These are phyloP conservation scores for Plectus sambesii DNA, from an alignment of 1,140 invertebrate species.

Conservation along the genomic window DNA sequence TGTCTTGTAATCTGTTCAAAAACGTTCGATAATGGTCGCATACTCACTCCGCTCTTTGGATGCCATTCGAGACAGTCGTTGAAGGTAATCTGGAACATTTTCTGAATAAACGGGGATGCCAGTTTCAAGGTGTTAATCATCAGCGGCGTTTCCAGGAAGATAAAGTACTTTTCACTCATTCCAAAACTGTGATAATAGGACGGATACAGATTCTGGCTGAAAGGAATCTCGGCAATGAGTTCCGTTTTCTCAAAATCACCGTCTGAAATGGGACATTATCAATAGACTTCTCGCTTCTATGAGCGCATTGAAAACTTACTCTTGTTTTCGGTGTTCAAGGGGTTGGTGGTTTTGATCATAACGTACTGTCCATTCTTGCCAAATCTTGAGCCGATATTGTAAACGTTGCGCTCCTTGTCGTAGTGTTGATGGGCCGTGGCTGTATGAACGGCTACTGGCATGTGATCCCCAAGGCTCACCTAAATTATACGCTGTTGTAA, in stretches of 20 bases:
- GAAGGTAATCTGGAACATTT: too few relatives aligned
- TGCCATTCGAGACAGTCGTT: too few relatives aligned
- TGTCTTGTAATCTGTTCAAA: too few relatives aligned
- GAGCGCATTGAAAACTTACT: too few relatives aligned
- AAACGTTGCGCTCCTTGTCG: conserved; percentile 62
- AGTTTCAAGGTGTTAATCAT: too few relatives aligned
- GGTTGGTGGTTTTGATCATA: conserved; percentile 16
- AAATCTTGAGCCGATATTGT: conserved; percentile 62
- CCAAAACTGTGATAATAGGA: conserved; percentile 54
- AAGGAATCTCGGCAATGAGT: conserved; percentile 44
- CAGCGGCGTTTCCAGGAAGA: too few relatives aligned
- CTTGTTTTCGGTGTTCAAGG: too few relatives aligned
- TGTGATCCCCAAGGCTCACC: conserved; percentile 56
- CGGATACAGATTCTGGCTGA: conserved; percentile 45
- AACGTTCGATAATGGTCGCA: too few relatives aligned
- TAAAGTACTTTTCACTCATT: conserved; percentile 52
- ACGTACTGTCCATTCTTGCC: conserved; percentile 18
- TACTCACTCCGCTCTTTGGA: too few relatives aligned
- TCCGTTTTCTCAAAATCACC: conserved; percentile 23
- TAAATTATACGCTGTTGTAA: conserved; percentile 21
- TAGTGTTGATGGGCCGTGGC: conserved; percentile 69
- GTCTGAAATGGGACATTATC: not conserved
- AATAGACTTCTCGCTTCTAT: too few relatives aligned
- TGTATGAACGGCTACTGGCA: conserved; percentile 64
- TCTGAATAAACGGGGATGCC: too few relatives aligned